Conservation (phyloP, 2,113 vertebrate species). For the Ailuropoda melanoleuca region DNA sequence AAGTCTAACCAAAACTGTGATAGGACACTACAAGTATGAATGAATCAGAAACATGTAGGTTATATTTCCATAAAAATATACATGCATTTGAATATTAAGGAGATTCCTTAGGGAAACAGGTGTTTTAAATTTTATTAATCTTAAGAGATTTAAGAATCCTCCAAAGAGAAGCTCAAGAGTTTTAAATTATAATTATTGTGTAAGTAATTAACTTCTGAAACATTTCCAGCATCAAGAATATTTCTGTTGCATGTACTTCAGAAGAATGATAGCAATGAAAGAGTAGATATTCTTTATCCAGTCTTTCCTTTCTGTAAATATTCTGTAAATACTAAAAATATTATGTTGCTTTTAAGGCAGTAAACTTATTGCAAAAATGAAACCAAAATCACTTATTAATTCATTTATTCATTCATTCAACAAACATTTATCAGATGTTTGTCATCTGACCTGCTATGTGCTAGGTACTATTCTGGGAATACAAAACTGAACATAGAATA, state of each 20-base stretch:
- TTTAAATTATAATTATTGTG: slow-evolving; percentile 2
- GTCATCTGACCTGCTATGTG: background rate
- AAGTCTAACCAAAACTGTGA: background rate
- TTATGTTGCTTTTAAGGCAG: background rate
- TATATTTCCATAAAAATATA: slow-evolving; percentile 1
- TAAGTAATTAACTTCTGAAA: background rate
- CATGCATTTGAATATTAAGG: slow-evolving; percentile 38
- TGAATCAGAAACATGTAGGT: background rate
- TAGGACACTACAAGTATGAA: background rate
- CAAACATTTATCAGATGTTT: background rate
- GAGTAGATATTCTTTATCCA: background rate
- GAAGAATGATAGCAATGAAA: background rate
- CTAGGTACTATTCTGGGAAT: background rate
- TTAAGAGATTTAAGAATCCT: background rate
- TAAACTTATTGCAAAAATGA: background rate
- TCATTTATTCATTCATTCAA: background rate
- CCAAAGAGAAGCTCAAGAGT: background rate
- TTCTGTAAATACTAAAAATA: background rate
- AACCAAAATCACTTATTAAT: background rate
- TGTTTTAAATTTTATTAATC: slow-evolving; percentile 47
- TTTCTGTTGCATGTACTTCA: background rate
- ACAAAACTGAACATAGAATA: background rate
- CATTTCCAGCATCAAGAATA: background rate
- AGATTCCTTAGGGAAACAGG: background rate
- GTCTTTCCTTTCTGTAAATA: background rate